Percentiles rank a stretch among this genome's conserved stretches.
Evolutionary conservation across 2,797 vertebrate species (phyloP).

Genomic region (Macropus fuliginosus): DNA sequence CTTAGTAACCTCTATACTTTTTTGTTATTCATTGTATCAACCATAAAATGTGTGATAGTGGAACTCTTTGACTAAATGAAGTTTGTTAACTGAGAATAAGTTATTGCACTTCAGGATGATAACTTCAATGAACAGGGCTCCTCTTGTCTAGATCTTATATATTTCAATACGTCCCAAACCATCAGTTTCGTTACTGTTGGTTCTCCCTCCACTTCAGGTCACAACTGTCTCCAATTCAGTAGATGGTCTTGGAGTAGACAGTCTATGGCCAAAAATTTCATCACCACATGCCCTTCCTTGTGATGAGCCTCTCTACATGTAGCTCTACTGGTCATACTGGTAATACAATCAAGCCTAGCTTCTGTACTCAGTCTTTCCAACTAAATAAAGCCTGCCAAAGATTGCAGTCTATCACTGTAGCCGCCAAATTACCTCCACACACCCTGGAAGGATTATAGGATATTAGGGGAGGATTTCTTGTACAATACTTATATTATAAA

Average conservation of each 20-base stretch:
- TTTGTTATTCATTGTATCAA: not conserved
- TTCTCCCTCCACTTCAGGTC: too few relatives aligned
- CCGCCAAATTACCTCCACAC: not conserved
- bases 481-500: not conserved
- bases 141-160: not conserved
- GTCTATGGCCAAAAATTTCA: not conserved
- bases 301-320: not conserved
- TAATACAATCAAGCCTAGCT: not conserved
- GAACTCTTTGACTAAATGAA: not conserved
- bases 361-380: not conserved
- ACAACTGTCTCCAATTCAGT: not conserved
- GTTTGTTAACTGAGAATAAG: not conserved
- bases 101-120: not conserved
- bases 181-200: too few relatives aligned
- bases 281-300: not conserved
- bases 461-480: not conserved
- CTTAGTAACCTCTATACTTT: accelerated
- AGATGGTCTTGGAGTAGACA: not conserved
- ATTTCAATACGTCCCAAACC: not conserved
- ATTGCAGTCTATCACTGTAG: not conserved
- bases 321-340: not conserved
- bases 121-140: not conserved
- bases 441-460: not conserved
- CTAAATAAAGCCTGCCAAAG: not conserved
- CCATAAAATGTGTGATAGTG: not conserved